Conservation (phyloP, 2,797 vertebrate genomes). For the Syndactyla subalaris region DNA sequence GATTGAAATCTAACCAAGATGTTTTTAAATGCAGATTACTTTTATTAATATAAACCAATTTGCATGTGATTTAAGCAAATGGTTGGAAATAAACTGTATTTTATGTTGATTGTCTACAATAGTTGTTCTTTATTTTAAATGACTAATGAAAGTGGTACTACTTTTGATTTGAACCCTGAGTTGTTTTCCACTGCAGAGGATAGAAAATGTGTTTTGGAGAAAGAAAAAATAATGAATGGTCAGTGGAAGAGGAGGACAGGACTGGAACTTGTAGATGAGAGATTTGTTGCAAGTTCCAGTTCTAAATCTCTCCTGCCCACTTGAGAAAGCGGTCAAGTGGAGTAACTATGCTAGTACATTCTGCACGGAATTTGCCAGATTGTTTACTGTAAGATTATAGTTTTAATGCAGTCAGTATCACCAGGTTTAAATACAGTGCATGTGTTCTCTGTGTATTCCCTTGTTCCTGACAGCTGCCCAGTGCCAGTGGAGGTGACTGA, state of each 20-base stretch:
- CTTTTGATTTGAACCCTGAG: neutral
- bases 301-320: neutral
- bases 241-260: neutral
- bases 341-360: neutral
- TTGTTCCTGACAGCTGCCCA: neutral
- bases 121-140: conserved; percentile 12
- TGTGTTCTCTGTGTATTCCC: neutral
- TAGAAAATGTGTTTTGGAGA: neutral
- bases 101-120: neutral
- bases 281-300: neutral
- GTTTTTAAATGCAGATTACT: neutral
- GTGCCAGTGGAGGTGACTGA: neutral
- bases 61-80: conserved; percentile 20
- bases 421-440: neutral
- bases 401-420: neutral
- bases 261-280: neutral
- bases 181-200: neutral
- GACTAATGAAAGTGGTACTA: neutral
- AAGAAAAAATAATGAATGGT: neutral
- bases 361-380: neutral
- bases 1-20: neutral
- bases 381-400: neutral
- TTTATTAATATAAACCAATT: neutral
- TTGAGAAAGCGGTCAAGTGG: neutral
- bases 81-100: conserved; percentile 36